Base-by-base conservation (phyloP, 1,140 invertebrate genomes). In the Metaphire vulgaris region DNA sequence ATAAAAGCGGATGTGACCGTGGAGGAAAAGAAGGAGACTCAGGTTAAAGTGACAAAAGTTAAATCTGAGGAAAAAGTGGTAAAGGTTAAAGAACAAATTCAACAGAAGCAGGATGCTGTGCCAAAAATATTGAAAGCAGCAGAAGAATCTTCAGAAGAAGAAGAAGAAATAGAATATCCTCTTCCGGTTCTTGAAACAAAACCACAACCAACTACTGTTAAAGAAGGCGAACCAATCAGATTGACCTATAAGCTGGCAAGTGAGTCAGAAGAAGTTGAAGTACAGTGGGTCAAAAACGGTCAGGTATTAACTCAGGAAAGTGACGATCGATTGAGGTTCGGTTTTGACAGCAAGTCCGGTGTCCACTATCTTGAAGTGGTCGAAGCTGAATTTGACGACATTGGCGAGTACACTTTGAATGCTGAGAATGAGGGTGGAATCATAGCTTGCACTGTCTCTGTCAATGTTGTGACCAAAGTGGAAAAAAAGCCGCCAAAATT, bases 121-220 rank as follows among this genome's bases (percentile, higher is more conserved):
- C 88, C 82, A 91, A 88, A 81, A 86, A 87, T 80, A 88, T 87
- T 88, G 84, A 86, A 92, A 86, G 91, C 91, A 32, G 92, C 92
- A 81, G 84, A 84, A 72, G 79, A 80, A 71, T 78, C 80, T 68
- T 81, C 81, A 66, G 84, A 85, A 71, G 77, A 79, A 32, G 70
- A 32, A 32, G 70, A 72, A 32, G 31, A 32, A 14, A 21, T 33
- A 33, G 32, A 69, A 26, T 26, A 14, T 69, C 67, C 67, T 26
- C 12, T 32, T 2, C 70, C 70, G n/a, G 14, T 72, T 33, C n/a
- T 72, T 33, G 32, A 29, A 29, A 32, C 33, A 72, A 32, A 30
- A 15, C 70, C 70, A 2, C 1, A 31, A 31, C 70, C 70, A 2
- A 31, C 31, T 2, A 33, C 6, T 31, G 70, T 72, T 29, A 6